These are phyloP conservation scores for Chaenogobius annularis DNA, from an alignment of 2,113 vertebrate genomes.

Conservation along the genomic window DNA sequence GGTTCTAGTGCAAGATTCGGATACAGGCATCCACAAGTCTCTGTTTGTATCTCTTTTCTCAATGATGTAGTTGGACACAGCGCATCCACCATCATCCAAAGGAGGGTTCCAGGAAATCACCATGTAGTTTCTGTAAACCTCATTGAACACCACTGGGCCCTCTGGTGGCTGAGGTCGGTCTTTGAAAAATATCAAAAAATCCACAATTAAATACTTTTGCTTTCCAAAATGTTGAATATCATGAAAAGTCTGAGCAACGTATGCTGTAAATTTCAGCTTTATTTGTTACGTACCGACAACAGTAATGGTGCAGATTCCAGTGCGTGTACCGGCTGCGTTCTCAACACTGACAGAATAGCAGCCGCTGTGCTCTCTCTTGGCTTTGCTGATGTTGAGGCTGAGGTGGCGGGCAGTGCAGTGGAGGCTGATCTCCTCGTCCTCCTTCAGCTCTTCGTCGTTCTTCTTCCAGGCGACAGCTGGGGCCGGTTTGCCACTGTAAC, in stretches of 20 bases:
- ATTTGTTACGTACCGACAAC: constrained; percentile 87
- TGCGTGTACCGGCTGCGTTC: constrained; percentile 87
- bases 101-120: constrained; percentile 95
- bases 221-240: background rate
- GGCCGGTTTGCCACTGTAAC: constrained; percentile 87
- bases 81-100: constrained; percentile 94
- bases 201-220: background rate
- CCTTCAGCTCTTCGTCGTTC: constrained; percentile 85
- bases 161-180: constrained; percentile 94
- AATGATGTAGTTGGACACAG: constrained; percentile 94
- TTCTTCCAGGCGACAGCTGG: constrained; percentile 89
- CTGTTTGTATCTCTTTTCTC: constrained; percentile 94
- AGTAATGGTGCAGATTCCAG: constrained; percentile 86
- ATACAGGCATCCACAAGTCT: constrained; percentile 98
- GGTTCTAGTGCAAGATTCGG: constrained; percentile 87
- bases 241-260: background rate
- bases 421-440: constrained; percentile 81
- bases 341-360: constrained; percentile 87
- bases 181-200: constrained; percentile 44
- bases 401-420: constrained; percentile 83
- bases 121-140: constrained; percentile 93
- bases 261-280: background rate
- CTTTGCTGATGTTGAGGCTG: constrained; percentile 83
- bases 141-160: constrained; percentile 92
- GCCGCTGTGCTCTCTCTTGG: constrained; percentile 90